Percentiles rank a stretch among this genome's conserved stretches.
Evolutionary conservation across 2,113 vertebrate genomes (phyloP).

Genomic region (Rhinogobius similis): DNA sequence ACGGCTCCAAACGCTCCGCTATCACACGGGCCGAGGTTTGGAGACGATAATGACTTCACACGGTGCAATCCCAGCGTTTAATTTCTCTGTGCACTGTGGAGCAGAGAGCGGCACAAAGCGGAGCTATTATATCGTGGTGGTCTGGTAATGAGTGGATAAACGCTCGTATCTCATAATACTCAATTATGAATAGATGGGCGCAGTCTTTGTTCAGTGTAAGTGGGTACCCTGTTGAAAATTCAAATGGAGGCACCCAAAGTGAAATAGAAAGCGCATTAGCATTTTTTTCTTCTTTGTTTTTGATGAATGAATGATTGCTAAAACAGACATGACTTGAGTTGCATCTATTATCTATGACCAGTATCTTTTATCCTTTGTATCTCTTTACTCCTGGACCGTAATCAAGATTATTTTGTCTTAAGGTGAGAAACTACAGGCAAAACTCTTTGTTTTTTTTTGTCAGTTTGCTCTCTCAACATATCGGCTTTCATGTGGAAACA

Average conservation of each 20-base stretch:
- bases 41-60: conserved; percentile 40
- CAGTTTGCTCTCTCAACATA: no score
- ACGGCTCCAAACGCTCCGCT: conserved; percentile 11
- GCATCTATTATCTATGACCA: no score
- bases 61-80: conserved; percentile 10
- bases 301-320: not conserved
- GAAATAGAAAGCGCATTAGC: not conserved
- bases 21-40: not conserved
- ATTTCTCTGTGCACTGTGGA: conserved; percentile 19
- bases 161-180: not conserved
- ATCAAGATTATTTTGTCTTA: no score
- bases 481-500: no score
- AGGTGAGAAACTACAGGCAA: no score
- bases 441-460: no score
- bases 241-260: not conserved
- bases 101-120: conserved; percentile 23
- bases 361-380: no score
- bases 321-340: not conserved
- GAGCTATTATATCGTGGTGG: conserved; percentile 35
- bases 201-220: conserved; percentile 20
- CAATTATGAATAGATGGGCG: not conserved
- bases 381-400: no score
- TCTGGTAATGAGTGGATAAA: conserved; percentile 25
- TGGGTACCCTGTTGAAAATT: conserved; percentile 11
- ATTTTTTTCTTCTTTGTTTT: no score